Evolutionary conservation across 2,888 invertebrate genomes (phyloP), one percentile per base, ranked within the genome.

Genomic region (Stenodera caucasica): DNA sequence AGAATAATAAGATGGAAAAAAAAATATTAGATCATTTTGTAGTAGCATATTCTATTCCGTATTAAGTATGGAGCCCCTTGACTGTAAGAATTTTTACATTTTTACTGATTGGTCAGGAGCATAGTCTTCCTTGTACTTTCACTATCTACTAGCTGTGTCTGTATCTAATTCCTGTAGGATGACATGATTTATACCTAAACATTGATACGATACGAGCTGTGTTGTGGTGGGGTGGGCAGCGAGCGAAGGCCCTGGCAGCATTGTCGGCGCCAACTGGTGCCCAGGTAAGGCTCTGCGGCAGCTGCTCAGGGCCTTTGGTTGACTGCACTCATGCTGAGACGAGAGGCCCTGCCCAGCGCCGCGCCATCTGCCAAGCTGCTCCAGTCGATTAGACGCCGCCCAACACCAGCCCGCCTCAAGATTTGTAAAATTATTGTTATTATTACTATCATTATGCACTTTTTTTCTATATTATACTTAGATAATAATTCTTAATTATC

Each of bases 241-340:
- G 75, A 77, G 74, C 75, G 74, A 77, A 77, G 77, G 76, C 78
- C 78, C 76, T 77, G 76, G 73, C 75, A 77, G 73, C 71, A 70
- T 65, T 63, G 66, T 68, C 69, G 69, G 71, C 70, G 70, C 69
- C 70, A 71, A 69, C 70, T 70, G 70, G 68, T 66, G 73, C 74
- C 72, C 77, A 79, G 80, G 79, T 80, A 80, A 80, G 79, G 75
- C 77, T 74, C 71, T 73, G 74, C 75, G 73, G 72, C 75, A 77
- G 79, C 79, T 80, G 79, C 79, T 78, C 79, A 76, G 80, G 78
- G 80, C 79, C 79, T 80, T 80, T 80, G 77, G 79, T 79, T 79
- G 77, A 77, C 77, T 78, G 76, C 75, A 73, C 73, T 70, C 63
- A 60, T 70, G 74, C 74, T 75, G 75, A 75, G 73, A 78, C 78